Evolutionary conservation across 2,113 vertebrate genomes (phyloP), one percentile per base, ranked within the genome.

Genomic region (Myodes glareolus): DNA sequence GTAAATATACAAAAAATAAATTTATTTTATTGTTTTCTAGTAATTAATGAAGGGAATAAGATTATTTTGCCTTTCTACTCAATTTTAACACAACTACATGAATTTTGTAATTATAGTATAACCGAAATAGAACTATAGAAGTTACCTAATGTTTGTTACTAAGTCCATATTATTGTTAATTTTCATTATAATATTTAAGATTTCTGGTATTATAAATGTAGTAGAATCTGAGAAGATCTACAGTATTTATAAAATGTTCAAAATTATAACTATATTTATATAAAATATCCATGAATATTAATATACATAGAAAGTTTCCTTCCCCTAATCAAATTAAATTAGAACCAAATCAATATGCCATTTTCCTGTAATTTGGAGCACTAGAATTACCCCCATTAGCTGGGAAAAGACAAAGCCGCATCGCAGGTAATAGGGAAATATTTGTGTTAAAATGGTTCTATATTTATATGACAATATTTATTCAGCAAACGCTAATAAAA

Each of bases 181-280:
- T 94, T 92, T 73, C 33, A 78, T 72, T 3, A 61, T 90, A 84
- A 94, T 36, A 80, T 86, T 94, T 90, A 78, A 33, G 95, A 3
- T 94, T 94, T 87, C 52, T 70, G 27, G 33, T 92, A 77, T 91
- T 73, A 91, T 85, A 81, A 94, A 94, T 89, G 17, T 50, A 89
- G 21, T 84, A 45, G 55, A 80, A 5, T 93, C 68, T 91, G 21
- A 96, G 33, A 93, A 67, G n/a, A 36, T 89, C 85, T 42, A 19
- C 4, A 82, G 39, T 73, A n/a, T 75, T 93, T 75, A 70, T 68
- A 95, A 92, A 81, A 88, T 93, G 33, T 78, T 92, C 36, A 89
- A 89, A 88, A 63, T 91, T 95, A 91, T 90, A 78, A 92, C 80
- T 80, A 84, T 45, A 80, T 7, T 36, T 76, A 78, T 73, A 55